phyloP scores from a whole-genome alignment of 2,113 vertebrate genomes.

The Semicossyphus pulcher region DNA sequence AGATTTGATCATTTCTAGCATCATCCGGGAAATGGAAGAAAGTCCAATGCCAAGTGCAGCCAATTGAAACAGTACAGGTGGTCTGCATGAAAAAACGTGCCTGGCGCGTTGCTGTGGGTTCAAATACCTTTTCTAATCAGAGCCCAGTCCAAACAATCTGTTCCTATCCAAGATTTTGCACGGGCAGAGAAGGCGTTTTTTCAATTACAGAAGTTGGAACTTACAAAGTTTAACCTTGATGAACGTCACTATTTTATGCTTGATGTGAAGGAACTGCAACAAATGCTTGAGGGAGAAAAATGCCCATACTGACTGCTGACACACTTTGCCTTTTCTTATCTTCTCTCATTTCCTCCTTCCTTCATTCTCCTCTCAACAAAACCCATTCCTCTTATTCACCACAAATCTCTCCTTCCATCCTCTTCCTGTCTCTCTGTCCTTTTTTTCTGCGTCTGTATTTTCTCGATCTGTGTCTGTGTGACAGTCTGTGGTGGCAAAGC shows the following conservation, averaged over 20 bases:
- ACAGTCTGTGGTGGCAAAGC: constrained; percentile 54
- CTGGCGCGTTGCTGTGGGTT: neutral
- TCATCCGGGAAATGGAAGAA: neutral
- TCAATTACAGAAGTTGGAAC: constrained; percentile 3
- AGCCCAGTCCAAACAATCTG: constrained; percentile 11
- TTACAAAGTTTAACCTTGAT: neutral
- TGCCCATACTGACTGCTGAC: neutral
- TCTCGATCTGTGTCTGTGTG: constrained; percentile 12
- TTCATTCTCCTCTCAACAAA: neutral
- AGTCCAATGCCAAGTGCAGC: neutral
- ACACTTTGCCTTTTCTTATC: neutral
- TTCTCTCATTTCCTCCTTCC: neutral
- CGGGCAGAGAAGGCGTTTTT: neutral
- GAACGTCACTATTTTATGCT: neutral
- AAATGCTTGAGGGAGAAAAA: no score
- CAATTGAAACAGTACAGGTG: neutral
- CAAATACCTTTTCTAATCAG: neutral
- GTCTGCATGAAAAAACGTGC: neutral
- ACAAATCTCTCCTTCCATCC: neutral
- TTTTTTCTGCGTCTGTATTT: neutral
- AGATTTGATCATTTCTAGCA: neutral
- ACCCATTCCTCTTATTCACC: constrained; percentile 7
- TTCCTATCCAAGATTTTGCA: neutral
- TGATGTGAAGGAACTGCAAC: no score
- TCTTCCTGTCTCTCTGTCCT: no score